Percentiles rank a stretch among this genome's conserved stretches.
phyloP scores from a whole-genome alignment of 2,797 vertebrate species.

The Falco concolor region DNA sequence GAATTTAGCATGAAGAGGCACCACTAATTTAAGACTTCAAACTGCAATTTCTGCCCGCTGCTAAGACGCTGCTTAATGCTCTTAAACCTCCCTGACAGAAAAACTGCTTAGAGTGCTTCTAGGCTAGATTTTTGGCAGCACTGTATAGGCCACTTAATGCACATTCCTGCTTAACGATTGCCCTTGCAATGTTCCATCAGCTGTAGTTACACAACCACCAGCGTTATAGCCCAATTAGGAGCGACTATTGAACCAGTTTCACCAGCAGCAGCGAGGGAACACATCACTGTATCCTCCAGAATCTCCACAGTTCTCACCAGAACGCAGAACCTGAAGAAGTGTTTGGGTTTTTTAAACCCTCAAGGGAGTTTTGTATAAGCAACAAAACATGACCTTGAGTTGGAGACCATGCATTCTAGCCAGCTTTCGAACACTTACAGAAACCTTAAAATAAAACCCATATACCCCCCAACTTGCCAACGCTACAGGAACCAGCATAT shows the following conservation, averaged over 20 bases:
- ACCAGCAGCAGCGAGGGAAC: not conserved
- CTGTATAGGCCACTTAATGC: not conserved
- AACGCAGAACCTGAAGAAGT: not conserved
- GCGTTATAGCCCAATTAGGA: fast-evolving
- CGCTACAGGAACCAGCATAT: not conserved
- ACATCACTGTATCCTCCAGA: not conserved
- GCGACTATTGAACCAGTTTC: fast-evolving
- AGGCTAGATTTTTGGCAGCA: not conserved
- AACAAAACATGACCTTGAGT: not conserved
- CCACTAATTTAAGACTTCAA: not conserved
- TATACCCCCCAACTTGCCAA: not conserved
- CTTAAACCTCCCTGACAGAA: not conserved
- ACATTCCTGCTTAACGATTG: not conserved
- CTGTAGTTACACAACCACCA: not conserved
- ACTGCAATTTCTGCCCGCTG: fast-evolving
- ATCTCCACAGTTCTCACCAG: not conserved
- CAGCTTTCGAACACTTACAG: not conserved
- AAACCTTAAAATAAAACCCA: not conserved
- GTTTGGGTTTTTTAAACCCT: not conserved
- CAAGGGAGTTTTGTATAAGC: not conserved
- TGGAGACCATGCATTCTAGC: not conserved
- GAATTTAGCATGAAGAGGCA: not conserved
- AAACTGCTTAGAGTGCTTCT: not conserved
- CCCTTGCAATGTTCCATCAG: not conserved
- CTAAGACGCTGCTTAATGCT: not conserved